A percentile compares a stretch with the other conserved stretches of the same genome.
Evolutionary conservation across 2,888 invertebrate genomes (phyloP).

Genomic region (Lithodes maja): DNA sequence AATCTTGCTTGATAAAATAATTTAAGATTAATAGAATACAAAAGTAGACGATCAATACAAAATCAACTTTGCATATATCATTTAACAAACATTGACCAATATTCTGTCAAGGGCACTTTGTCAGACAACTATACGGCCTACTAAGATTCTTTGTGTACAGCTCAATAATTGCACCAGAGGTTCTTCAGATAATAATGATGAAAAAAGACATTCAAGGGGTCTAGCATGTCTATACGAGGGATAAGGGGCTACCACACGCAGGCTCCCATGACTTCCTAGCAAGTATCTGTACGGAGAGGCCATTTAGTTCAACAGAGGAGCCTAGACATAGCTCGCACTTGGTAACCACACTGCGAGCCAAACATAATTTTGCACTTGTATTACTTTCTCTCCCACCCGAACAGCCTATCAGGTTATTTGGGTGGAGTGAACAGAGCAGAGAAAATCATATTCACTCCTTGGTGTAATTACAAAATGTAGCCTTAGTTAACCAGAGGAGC

Average conservation of each 20-base stretch:
- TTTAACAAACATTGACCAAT: constrained; percentile 31
- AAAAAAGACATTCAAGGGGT: not conserved
- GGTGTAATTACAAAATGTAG: too few species aligned
- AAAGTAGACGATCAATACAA: constrained; percentile 29
- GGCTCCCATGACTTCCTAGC: not conserved
- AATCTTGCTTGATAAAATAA: constrained; percentile 34
- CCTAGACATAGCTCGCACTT: too few species aligned
- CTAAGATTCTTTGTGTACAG: constrained; percentile 40
- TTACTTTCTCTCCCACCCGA: too few species aligned
- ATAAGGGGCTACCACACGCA: not conserved
- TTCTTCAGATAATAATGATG: constrained; percentile 9
- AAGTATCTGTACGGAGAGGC: not conserved
- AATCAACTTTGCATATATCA: constrained; percentile 43
- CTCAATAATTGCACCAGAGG: constrained; percentile 57
- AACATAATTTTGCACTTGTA: too few species aligned
- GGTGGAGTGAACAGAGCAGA: too few species aligned
- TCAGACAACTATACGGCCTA: constrained; percentile 37
- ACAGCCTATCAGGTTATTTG: too few species aligned
- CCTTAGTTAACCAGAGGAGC: too few species aligned
- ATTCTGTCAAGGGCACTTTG: constrained; percentile 49
- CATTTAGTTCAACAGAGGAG: too few species aligned
- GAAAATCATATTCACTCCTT: too few species aligned
- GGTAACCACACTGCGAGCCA: too few species aligned
- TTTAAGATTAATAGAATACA: constrained; percentile 40
- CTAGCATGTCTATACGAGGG: not conserved